These are phyloP conservation scores for Battus philenor DNA, from an alignment of 1,140 invertebrate genomes.

Conservation along the genomic window DNA sequence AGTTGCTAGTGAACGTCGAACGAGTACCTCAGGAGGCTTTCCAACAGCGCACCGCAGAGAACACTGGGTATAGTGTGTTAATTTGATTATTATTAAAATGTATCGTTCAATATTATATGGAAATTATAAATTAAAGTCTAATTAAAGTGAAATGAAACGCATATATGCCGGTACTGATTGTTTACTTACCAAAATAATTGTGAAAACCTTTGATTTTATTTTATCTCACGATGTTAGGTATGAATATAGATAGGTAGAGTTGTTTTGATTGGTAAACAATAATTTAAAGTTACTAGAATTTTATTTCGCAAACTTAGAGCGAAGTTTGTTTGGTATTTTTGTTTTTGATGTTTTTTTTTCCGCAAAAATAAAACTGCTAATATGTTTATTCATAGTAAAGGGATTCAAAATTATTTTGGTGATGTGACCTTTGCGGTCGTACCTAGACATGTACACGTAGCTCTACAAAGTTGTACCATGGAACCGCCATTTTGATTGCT, in stretches of 20 bases:
- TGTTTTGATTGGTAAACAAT: conserved; percentile 1
- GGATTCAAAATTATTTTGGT: conserved; percentile 11
- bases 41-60: conserved; percentile 35
- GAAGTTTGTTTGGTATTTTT: conserved; percentile 16
- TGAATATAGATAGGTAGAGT: background rate
- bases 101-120: conserved; percentile 5
- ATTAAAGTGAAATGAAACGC: conserved; percentile 2
- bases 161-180: conserved; percentile 42
- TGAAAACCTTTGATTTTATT: conserved; percentile 17
- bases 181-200: conserved; percentile 33
- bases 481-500: conserved; percentile 70
- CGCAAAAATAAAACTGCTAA: too few species aligned
- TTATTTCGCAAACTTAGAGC: conserved; percentile 18
- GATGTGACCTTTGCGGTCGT: conserved; percentile 30
- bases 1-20: conserved; percentile 46
- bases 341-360: conserved; percentile 2
- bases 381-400: background rate
- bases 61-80: conserved; percentile 29
- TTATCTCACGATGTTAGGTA: conserved; percentile 4
- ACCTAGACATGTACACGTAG: conserved; percentile 49
- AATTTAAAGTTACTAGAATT: background rate
- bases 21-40: conserved; percentile 46
- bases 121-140: background rate
- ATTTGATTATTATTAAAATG: conserved; percentile 3
- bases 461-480: conserved; percentile 48